Evolutionary conservation across 2,113 vertebrate genomes (phyloP), one percentile per base, ranked within the genome.

Genomic region (Eupsittula cactorum): DNA sequence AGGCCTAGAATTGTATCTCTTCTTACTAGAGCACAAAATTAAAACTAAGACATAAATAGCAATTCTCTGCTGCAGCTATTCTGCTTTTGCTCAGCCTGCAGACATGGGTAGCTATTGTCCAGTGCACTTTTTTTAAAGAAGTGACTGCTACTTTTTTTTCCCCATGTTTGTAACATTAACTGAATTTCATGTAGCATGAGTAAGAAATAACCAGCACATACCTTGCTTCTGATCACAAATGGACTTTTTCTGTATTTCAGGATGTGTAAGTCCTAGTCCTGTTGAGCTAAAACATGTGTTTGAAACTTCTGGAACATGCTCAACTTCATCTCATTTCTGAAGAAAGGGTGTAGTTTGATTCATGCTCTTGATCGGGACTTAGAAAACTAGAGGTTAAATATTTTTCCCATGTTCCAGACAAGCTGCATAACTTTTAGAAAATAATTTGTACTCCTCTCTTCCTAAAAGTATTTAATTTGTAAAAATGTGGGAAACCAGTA

Each of bases 201-300:
- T 68, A 52, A 85, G 47, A 91, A 94, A 39, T 76, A 91, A 7
- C 44, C 27, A 47, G 46, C 63, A 65, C 59, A 35, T 91, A 78
- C 69, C 69, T 92, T 37, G 27, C 55, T 68, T 65, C 70, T 73
- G 15, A 44, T 89, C 20, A 25, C 59, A 63, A 46, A 46, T 59
- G 60, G 59, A 49, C 49, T 90, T 93, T 31, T 41, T 91, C 70
- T 95, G 57, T 79, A 80, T 94, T 93, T 86, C 65, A 87, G 57
- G 18, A 41, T 64, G 50, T 55, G 2, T 37, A 84, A 78, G 7
- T 95, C 65, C 57, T 76, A 55, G 41, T 89, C 39, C 39, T 79
- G n/a, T 47, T 82, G 68, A 80, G 37, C 63, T 80, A 91, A 88
- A 88, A 57, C 29, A 20, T 44, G 35, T 52, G 41, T 90, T 90